Evolutionary conservation across 2,888 invertebrate species (phyloP).

Genomic region (Hedya salicella): DNA sequence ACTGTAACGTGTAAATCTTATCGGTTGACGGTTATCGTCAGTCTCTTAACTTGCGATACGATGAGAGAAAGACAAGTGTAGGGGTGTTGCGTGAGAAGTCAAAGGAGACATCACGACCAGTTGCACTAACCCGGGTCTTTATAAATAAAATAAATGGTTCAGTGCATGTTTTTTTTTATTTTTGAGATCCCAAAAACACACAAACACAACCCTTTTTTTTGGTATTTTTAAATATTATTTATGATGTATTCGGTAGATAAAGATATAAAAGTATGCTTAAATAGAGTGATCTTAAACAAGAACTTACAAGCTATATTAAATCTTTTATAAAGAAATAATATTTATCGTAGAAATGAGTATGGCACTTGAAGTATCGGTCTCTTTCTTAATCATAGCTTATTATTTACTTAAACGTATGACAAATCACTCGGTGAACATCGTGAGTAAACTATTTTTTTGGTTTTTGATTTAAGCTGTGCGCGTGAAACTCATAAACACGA

Average conservation of each 20-base stretch:
- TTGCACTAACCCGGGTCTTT: too few species aligned
- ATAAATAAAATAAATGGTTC: conserved; percentile 55
- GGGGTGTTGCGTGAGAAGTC: too few species aligned
- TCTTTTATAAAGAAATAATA: conserved; percentile 43
- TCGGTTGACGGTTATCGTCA: too few species aligned
- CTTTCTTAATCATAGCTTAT: conserved; percentile 57
- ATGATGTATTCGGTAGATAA: conserved; percentile 6
- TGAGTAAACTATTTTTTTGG: conserved; percentile 60
- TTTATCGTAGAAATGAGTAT: conserved; percentile 61
- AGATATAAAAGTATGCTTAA: conserved; percentile 15
- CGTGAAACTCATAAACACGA: conserved; percentile 56
- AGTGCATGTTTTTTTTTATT: conserved; percentile 77
- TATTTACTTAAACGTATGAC: conserved; percentile 48
- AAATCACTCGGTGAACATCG: conserved; percentile 61
- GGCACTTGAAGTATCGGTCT: conserved; percentile 80
- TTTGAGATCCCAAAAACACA: conserved; percentile 85
- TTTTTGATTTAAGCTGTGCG: conserved; percentile 68
- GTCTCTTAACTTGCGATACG: too few species aligned
- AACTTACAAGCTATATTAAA: conserved; percentile 37
- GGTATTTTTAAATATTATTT: conserved; percentile 51
- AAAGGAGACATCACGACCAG: too few species aligned
- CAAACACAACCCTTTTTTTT: conserved; percentile 69
- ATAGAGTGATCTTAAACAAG: conserved; percentile 25
- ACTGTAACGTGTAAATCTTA: too few species aligned
- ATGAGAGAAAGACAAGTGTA: too few species aligned